Base-by-base conservation (phyloP, 2,888 invertebrate genomes). In the Scaptomyza parva region DNA sequence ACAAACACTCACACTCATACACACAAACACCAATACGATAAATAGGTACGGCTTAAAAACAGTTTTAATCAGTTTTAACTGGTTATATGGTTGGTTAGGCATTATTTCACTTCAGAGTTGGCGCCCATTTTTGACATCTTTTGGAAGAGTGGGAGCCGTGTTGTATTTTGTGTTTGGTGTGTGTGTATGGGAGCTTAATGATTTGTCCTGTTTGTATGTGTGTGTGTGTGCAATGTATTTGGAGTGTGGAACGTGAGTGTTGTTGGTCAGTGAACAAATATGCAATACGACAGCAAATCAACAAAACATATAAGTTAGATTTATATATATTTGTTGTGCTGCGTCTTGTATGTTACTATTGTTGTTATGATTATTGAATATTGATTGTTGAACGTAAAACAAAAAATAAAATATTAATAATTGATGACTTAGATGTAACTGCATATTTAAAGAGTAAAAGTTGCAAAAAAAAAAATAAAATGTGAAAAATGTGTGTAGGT, bases 341-440 rank as follows among this genome's bases (percentile, higher is more conserved):
- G 8, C 8, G 35, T 17, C 8, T 37, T 37, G 17, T 17, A 37
- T 37, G 1, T 37, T 37, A 17, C 17, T 37, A 9, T 37, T 6
- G n/a, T n/a, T n/a, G n/a, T n/a, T n/a, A n/a, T n/a, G n/a, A n/a
- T n/a, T n/a, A n/a, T n/a, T n/a, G n/a, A n/a, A n/a, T n/a, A n/a
- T n/a, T n/a, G n/a, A n/a, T n/a, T 3, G 35, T 37, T 37, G 7
- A 37, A 37, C 35, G 35, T 37, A 17, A 8, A 37, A 37, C 35
- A 37, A 37, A 17, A 14, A 35, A 1, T 14, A 0, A 14, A 35
- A 37, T 37, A 37, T 37, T 14, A 8, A 4, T 37, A 1, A 17
- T 17, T 17, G 28, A 35, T 53, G 44, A 59, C 53, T 53, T 53
- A 39, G 55, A 28, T 54, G 24, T 44, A 37, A 43, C 35, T 37